Conservation (phyloP, 2,113 vertebrate genomes). For the Chloroceryle aenea region DNA sequence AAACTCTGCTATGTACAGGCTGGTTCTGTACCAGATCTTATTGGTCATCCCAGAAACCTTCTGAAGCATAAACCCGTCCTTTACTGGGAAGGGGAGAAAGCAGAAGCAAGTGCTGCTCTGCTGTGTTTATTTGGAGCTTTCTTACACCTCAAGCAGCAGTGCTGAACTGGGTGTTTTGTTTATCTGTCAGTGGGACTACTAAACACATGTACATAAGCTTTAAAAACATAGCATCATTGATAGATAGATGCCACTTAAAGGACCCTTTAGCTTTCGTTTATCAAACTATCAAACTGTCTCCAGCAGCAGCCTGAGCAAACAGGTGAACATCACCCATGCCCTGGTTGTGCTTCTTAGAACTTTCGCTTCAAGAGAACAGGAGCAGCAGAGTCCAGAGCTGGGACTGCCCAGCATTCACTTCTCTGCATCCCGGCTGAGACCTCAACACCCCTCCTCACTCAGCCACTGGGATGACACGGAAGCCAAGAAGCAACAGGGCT, state of each 20-base stretch:
- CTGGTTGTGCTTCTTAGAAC: rapidly evolving
- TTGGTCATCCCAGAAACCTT: neutral
- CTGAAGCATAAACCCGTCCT: neutral
- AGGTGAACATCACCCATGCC: neutral
- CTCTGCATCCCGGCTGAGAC: neutral
- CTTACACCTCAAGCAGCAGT: neutral
- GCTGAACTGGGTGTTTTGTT: neutral
- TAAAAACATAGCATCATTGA: neutral
- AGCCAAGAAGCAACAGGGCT: neutral
- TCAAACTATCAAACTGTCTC: neutral
- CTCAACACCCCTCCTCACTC: neutral
- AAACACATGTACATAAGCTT: neutral
- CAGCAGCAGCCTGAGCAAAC: neutral
- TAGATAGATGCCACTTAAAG: neutral
- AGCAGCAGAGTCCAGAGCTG: neutral
- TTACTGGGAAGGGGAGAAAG: neutral
- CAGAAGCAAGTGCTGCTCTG: neutral
- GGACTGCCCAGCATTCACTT: neutral
- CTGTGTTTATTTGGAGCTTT: neutral
- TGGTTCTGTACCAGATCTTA: neutral
- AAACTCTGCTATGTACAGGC: neutral
- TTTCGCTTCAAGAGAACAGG: neutral
- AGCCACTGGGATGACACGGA: neutral
- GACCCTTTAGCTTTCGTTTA: neutral
- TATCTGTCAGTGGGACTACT: neutral